These are phyloP conservation scores for Salvator merianae DNA, from an alignment of 2,113 vertebrate genomes.

Conservation along the genomic window DNA sequence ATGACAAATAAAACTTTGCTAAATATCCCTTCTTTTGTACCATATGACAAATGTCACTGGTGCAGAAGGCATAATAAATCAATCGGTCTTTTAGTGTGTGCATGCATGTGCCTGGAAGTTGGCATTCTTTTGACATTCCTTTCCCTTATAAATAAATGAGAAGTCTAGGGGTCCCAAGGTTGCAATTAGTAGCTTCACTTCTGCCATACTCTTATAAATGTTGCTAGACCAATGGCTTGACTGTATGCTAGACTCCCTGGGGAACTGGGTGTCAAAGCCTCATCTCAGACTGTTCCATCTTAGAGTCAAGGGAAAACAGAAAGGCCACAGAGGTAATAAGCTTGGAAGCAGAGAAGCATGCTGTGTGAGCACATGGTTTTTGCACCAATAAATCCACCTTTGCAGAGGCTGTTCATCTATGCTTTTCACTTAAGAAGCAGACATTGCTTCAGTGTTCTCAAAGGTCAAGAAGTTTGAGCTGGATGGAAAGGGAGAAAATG, in stretches of 20 bases:
- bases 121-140: conserved; percentile 25
- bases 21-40: conserved; percentile 60
- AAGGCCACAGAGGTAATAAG: not conserved
- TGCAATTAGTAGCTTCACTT: conserved; percentile 18
- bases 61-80: conserved; percentile 51
- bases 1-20: conserved; percentile 31
- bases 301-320: not conserved
- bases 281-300: conserved; percentile 6
- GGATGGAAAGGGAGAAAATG: not conserved
- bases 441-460: not conserved
- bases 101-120: not conserved
- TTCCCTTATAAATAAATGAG: conserved; percentile 39
- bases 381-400: conserved; percentile 2
- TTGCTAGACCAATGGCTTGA: not conserved
- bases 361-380: not conserved
- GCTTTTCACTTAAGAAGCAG: conserved; percentile 9
- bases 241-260: not conserved
- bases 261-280: conserved; percentile 17
- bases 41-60: conserved; percentile 51
- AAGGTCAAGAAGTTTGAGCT: not conserved
- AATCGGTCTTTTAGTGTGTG: conserved; percentile 1
- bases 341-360: not conserved
- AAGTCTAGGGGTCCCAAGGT: not conserved
- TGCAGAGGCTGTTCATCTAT: not conserved
- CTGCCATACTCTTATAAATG: conserved; percentile 13